Conservation (phyloP, 2,113 vertebrate genomes). For the Oreochromis aureus region DNA sequence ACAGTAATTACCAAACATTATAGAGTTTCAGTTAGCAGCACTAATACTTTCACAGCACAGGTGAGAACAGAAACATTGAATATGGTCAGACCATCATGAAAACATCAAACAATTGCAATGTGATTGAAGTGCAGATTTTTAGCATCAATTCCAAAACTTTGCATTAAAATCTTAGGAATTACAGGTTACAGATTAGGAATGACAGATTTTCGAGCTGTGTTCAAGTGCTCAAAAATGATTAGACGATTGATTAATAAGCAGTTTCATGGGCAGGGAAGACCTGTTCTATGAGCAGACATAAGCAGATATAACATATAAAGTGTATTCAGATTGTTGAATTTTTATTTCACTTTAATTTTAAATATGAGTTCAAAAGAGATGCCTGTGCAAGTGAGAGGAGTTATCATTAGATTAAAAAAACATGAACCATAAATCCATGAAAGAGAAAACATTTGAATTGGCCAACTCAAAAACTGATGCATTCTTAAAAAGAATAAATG, state of each 20-base stretch:
- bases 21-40: neutral
- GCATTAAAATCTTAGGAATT: neutral
- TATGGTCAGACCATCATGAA: neutral
- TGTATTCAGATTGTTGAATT: neutral
- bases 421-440: neutral
- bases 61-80: neutral
- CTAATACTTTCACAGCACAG: neutral
- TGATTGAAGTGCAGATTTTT: neutral
- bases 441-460: neutral
- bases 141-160: neutral
- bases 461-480: neutral
- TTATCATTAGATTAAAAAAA: neutral
- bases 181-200: neutral
- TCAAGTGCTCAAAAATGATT: neutral
- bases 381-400: neutral
- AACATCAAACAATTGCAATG: neutral
- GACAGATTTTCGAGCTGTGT: neutral
- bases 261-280: neutral
- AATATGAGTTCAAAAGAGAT: neutral
- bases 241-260: neutral
- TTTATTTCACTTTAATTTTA: neutral
- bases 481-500: neutral
- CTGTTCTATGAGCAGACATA: neutral
- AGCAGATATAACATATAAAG: neutral
- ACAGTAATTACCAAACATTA: neutral